Conservation (phyloP, 2,113 vertebrate genomes). For the Dinomys branickii region DNA sequence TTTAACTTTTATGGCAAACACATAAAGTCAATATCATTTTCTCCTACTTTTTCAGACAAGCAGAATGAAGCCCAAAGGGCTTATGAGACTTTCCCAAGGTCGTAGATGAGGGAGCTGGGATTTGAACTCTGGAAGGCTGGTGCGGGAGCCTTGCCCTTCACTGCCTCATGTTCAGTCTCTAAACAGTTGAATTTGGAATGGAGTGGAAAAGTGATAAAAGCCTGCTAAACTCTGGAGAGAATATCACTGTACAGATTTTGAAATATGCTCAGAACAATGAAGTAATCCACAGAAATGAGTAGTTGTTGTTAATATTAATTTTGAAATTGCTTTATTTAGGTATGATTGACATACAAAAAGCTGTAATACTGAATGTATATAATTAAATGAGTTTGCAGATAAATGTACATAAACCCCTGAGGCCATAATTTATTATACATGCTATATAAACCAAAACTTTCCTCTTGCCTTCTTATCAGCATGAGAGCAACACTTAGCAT, state of each 20-base stretch:
- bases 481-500: not conserved
- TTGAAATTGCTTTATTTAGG: not conserved
- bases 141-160: not conserved
- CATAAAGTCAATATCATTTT: not conserved
- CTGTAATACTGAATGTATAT: not conserved
- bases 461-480: not conserved
- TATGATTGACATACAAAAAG: not conserved
- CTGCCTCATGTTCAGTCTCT: not conserved
- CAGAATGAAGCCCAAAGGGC: not conserved
- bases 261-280: not conserved
- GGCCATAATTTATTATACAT: not conserved
- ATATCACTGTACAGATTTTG: not conserved
- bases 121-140: not conserved
- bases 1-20: not conserved
- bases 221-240: constrained; percentile 11
- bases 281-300: not conserved
- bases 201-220: constrained; percentile 50
- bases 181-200: not conserved
- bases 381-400: not conserved
- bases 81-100: constrained; percentile 19
- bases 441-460: not conserved
- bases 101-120: not conserved
- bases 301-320: not conserved
- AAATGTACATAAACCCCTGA: not conserved
- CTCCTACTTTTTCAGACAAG: not conserved